phyloP scores from a whole-genome alignment of 2,888 invertebrate species.

The Omphaloscelis lunosa region DNA sequence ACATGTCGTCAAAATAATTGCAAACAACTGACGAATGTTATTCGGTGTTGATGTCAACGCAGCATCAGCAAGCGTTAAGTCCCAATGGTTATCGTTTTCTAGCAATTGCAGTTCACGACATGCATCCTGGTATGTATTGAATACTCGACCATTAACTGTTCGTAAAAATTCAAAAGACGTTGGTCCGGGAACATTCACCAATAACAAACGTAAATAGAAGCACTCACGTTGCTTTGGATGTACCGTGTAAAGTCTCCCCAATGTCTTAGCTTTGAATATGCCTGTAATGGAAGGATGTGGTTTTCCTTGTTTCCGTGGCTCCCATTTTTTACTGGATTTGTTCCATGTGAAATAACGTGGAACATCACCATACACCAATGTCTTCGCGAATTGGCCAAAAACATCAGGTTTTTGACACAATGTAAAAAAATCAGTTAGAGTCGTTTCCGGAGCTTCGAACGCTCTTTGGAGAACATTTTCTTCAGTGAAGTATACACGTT shows the following conservation, averaged over 20 bases:
- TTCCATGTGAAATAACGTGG: too few species aligned
- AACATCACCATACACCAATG: too few species aligned
- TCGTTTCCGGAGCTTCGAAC: constrained; percentile 34
- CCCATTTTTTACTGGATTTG: too few species aligned
- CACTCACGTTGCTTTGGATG: constrained; percentile 49
- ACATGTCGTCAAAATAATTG: too few species aligned
- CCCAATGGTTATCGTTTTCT: constrained; percentile 53
- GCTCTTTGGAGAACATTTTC: constrained; percentile 6
- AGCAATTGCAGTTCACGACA: constrained; percentile 44
- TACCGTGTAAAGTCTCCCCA: constrained; percentile 17
- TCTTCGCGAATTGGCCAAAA: too few species aligned
- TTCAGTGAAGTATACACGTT: too few species aligned
- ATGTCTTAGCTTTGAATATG: constrained; percentile 18
- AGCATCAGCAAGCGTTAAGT: constrained; percentile 54
- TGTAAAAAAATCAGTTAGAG: background rate
- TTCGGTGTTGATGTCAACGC: constrained; percentile 36
- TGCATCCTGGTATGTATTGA: too few species aligned
- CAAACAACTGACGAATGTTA: too few species aligned
- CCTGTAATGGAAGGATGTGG: too few species aligned
- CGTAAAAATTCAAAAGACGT: background rate
- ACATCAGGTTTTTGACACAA: too few species aligned
- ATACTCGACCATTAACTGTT: background rate
- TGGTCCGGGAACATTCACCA: background rate
- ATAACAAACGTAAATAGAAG: too few species aligned
- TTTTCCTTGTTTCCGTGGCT: too few species aligned